phyloP scores from a whole-genome alignment of 2,797 vertebrate species.

The Alfaro cultratus region DNA sequence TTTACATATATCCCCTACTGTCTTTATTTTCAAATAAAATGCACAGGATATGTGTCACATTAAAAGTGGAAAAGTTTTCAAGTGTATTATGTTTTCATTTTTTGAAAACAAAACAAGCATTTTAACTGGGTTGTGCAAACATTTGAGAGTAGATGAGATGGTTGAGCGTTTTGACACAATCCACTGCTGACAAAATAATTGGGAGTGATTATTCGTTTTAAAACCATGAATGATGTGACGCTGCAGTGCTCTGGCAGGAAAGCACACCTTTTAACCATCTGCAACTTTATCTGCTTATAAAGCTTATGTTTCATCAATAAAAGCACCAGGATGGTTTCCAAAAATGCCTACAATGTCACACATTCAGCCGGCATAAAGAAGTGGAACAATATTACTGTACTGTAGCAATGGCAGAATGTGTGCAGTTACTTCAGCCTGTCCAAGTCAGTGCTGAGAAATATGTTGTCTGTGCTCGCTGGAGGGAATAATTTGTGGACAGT shows the following conservation, averaged over 20 bases:
- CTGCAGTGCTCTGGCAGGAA: neutral
- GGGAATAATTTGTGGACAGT: conserved; percentile 46
- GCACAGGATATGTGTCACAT: neutral
- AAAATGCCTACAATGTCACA: neutral
- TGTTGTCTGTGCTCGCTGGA: conserved; percentile 41
- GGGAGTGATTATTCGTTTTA: neutral
- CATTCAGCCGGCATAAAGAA: neutral
- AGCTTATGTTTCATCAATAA: neutral
- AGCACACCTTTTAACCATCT: neutral
- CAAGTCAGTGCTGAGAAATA: conserved; percentile 49
- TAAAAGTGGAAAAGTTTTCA: neutral
- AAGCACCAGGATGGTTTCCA: neutral
- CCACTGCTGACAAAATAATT: neutral
- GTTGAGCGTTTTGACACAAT: neutral
- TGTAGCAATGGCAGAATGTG: neutral
- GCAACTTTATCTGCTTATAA: neutral
- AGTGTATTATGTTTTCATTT: neutral
- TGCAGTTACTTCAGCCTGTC: conserved; percentile 13
- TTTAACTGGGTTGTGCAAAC: neutral
- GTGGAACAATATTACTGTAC: neutral
- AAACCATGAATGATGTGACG: neutral
- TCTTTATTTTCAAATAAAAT: neutral
- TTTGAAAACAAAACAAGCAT: neutral
- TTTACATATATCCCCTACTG: too few species aligned
- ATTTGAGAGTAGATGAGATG: neutral